Evolutionary conservation across 2,888 invertebrate genomes (phyloP).

Genomic region (Mesopsocus fuscifrons): DNA sequence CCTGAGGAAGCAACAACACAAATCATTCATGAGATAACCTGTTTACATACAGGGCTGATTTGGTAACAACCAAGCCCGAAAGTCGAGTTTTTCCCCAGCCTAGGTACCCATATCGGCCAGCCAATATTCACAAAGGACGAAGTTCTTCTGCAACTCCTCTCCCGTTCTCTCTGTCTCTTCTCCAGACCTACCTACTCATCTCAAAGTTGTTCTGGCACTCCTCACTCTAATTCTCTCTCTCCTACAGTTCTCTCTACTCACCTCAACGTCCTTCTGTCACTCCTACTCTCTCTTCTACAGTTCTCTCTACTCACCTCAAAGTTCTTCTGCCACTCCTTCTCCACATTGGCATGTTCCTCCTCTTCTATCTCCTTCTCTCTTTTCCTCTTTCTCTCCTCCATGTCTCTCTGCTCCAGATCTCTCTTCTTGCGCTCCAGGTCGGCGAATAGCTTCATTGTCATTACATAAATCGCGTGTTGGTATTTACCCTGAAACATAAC

Average conservation of each 20-base stretch:
- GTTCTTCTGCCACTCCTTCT: slow-evolving; percentile 96
- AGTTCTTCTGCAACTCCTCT: too few relatives aligned
- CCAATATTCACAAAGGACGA: too few relatives aligned
- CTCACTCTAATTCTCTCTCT: slow-evolving; percentile 70
- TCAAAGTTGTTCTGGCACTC: slow-evolving; percentile 99
- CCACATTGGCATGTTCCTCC: slow-evolving; percentile 71
- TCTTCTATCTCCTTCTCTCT: slow-evolving; percentile 85
- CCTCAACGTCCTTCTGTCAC: slow-evolving; percentile 91
- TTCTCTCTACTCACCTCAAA: slow-evolving; percentile 70
- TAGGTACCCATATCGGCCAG: too few relatives aligned
- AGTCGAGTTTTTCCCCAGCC: too few relatives aligned
- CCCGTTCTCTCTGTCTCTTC: too few relatives aligned
- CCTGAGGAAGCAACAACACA: slow-evolving; percentile 42
- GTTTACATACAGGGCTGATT: too few relatives aligned
- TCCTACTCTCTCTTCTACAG: too few relatives aligned
- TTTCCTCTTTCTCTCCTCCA: slow-evolving; percentile 85
- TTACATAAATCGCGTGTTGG: slow-evolving; percentile 90
- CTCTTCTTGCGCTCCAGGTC: slow-evolving; percentile 86
- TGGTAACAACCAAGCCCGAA: too few relatives aligned
- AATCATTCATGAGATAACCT: too few relatives aligned
- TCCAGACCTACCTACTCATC: too few relatives aligned
- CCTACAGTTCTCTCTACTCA: slow-evolving; percentile 82
- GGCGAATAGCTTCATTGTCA: slow-evolving; percentile 94
- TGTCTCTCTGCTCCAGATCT: slow-evolving; percentile 71
- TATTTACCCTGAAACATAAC: slow-evolving; percentile 41